A percentile compares a stretch with the other conserved stretches of the same genome.
Evolutionary conservation across 2,113 vertebrate genomes (phyloP).

Genomic region (Globicephala melas): DNA sequence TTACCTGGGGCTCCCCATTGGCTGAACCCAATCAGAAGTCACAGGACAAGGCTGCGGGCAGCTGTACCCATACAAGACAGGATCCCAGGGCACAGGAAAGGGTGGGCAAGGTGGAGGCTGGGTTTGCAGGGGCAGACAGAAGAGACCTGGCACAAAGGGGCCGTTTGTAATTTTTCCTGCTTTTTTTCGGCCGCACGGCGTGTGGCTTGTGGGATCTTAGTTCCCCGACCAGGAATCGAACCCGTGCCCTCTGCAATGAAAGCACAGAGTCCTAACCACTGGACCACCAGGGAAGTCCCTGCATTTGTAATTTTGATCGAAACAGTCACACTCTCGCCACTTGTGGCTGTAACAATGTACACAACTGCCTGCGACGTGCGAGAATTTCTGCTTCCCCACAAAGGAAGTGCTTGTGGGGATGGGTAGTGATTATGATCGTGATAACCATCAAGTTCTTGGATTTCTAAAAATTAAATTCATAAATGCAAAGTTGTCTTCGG

Average conservation of each 20-base stretch:
- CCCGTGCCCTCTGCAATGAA: not conserved
- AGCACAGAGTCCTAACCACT: not conserved
- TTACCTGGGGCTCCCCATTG: not conserved
- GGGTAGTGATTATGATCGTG: not conserved
- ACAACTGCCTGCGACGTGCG: rapidly evolving
- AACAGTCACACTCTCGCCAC: not conserved
- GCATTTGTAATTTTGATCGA: not conserved
- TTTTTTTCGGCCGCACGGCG: not conserved
- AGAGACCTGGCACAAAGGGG: not conserved
- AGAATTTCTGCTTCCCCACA: not conserved
- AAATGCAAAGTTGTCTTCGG: not conserved
- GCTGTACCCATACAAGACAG: not conserved
- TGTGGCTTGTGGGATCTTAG: not conserved
- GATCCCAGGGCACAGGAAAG: not conserved
- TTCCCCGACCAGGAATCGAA: not conserved
- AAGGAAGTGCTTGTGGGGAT: not conserved
- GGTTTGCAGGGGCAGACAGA: not conserved
- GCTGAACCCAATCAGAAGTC: not conserved
- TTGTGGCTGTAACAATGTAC: not conserved
- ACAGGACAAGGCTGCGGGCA: not conserved
- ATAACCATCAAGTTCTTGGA: not conserved
- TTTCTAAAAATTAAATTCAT: not conserved
- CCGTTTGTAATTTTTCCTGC: not conserved
- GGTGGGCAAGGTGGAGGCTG: not conserved
- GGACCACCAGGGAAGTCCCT: not conserved